phyloP scores from a whole-genome alignment of 2,113 vertebrate species.

The Gobio gobio region DNA sequence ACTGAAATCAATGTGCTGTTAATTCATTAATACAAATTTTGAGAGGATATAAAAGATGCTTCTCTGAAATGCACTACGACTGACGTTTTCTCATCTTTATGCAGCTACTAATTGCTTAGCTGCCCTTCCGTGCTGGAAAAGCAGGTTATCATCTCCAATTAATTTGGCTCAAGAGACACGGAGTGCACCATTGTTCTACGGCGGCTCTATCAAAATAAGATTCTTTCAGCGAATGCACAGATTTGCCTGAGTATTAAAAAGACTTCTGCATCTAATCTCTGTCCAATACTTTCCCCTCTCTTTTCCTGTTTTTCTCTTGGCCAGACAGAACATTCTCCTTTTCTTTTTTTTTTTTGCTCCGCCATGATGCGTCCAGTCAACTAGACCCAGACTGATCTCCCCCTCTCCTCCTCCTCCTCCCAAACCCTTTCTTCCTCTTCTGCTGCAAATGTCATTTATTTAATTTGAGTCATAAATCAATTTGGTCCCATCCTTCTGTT shows the following conservation, averaged over 20 bases:
- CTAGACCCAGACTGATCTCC: constrained; percentile 25
- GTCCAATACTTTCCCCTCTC: constrained; percentile 1
- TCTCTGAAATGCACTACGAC: not conserved
- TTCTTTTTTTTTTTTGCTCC: constrained; percentile 40
- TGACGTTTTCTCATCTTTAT: constrained; percentile 36
- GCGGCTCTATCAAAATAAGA: constrained; percentile 35
- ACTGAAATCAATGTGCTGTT: constrained; percentile 15
- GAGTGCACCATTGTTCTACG: constrained; percentile 24
- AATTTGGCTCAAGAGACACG: constrained; percentile 22
- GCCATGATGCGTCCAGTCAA: constrained; percentile 36
- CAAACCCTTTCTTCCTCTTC: constrained; percentile 46
- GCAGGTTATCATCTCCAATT: constrained; percentile 41
- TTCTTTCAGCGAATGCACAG: constrained; percentile 37
- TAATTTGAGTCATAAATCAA: constrained; percentile 56
- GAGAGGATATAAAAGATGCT: not conserved
- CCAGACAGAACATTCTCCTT: constrained; percentile 31
- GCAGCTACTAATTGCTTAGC: constrained; percentile 40
- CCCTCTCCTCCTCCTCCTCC: not conserved
- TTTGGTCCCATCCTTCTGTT: constrained; percentile 30
- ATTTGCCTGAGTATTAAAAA: constrained; percentile 33
- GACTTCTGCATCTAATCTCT: constrained; percentile 23
- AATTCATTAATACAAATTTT: not conserved
- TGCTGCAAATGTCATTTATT: constrained; percentile 54
- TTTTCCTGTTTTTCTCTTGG: constrained; percentile 45
- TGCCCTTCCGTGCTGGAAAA: constrained; percentile 36